Conservation (phyloP, 2,888 invertebrate species). For the Crepidodera aurea region DNA sequence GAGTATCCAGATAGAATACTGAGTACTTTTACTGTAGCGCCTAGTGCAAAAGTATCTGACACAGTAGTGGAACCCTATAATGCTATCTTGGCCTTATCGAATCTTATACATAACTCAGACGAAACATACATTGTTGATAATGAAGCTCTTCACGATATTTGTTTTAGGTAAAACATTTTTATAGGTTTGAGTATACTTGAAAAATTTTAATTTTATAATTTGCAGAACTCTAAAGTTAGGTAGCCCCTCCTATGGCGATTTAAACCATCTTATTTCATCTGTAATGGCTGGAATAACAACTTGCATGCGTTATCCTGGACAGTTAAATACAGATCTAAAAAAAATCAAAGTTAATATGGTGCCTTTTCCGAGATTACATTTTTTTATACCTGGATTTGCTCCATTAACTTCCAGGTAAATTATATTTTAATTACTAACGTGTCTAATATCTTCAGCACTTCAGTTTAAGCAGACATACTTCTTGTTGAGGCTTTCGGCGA, state of each 20-base stretch:
- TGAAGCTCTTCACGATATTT: conserved; percentile 71
- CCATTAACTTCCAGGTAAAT: conserved; percentile 65
- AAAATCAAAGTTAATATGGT: conserved; percentile 71
- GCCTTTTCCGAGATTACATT: conserved; percentile 73
- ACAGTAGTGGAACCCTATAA: conserved; percentile 74
- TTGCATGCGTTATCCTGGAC: conserved; percentile 74
- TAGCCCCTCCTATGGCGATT: conserved; percentile 68
- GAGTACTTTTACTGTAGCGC: conserved; percentile 75
- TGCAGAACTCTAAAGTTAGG: conserved; percentile 66
- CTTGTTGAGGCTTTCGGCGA: no score
- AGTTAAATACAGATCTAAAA: conserved; percentile 73
- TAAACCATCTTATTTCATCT: conserved; percentile 65
- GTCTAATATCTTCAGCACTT: background rate
- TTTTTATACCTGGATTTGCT: conserved; percentile 73
- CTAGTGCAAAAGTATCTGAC: conserved; percentile 72
- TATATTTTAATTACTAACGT: background rate
- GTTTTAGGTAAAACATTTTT: conserved; percentile 54
- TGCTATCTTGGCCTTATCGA: conserved; percentile 66
- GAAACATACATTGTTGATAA: conserved; percentile 71
- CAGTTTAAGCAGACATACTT: no score
- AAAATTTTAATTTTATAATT: no score
- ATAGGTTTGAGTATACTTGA: no score
- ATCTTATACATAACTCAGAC: conserved; percentile 69
- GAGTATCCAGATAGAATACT: conserved; percentile 82
- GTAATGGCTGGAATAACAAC: conserved; percentile 70